Base-by-base conservation (phyloP, 1,140 invertebrate genomes). In the Harpegnathos saltator region DNA sequence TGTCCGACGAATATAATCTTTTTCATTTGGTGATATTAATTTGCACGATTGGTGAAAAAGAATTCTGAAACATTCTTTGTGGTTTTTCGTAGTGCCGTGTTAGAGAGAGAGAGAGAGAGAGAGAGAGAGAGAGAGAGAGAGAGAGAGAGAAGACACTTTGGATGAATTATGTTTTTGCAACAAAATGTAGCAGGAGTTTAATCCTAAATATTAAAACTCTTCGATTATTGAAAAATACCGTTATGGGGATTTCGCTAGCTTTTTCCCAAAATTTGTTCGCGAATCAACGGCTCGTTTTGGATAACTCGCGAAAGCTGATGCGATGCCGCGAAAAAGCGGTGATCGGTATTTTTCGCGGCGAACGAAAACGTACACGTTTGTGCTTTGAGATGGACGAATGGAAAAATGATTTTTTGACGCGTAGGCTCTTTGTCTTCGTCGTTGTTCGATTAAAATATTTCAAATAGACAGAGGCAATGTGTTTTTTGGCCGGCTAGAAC, bases 371-470 rank as follows among this genome's bases (percentile, higher is more conserved):
- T n/a, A 80, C 68, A 71, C 68, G 54, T 44, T 80, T 52, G n/a
- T n/a, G 52, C 52, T 80, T 80, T 80, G 75, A 80, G 75, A 80
- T 56, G 52, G 22, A 44, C 66, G 65, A 71, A 80, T 80, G 24
- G 54, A 80, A 80, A 80, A 80, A 80, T 80, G 75, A 80, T 80
- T 80, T 78, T 80, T 80, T 71, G 75, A 80, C 75, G 75, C 65
- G 65, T 71, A 71, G 52, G 14, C 14, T 24, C 65, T 80, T 80
- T 80, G 75, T 80, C 75, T 80, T 71, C 52, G 33, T 17, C 14
- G 54, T 19, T 15, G 48, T 66, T 50, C 75, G 75, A 80, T 80
- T 80, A 80, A 80, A 80, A 80, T 80, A 80, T 80, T 71, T 80
- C 75, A 80, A 80, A 80, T 80, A 80, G 75, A 78, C 65, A 78